These are phyloP conservation scores for Mirza zaza DNA, from an alignment of 2,113 vertebrate species.

Conservation along the genomic window DNA sequence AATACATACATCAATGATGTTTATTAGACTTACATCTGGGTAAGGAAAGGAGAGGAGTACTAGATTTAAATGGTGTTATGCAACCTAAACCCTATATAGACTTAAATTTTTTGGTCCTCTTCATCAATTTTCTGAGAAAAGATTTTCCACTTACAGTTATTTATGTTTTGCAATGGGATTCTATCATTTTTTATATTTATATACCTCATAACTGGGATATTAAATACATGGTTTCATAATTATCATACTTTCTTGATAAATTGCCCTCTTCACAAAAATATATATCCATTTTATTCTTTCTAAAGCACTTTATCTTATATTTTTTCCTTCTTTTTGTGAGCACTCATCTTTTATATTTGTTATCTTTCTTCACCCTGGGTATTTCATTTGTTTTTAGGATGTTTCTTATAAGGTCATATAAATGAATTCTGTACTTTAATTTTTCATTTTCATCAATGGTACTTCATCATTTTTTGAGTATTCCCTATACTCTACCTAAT, in stretches of 20 bases:
- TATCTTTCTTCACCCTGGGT: background rate
- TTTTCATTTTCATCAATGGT: background rate
- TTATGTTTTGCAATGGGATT: background rate
- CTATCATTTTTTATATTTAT: background rate
- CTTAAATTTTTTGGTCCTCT: background rate
- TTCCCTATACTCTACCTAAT: background rate
- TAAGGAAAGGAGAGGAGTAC: background rate
- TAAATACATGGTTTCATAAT: background rate
- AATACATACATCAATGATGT: background rate
- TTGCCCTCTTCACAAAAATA: background rate
- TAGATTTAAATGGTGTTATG: background rate
- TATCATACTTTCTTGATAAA: background rate
- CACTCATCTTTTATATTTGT: background rate
- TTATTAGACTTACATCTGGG: no score
- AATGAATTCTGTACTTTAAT: background rate
- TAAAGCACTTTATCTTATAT: background rate
- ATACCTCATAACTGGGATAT: background rate
- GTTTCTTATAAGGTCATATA: background rate
- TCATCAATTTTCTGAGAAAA: background rate
- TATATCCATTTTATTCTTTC: background rate
- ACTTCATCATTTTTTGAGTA: background rate
- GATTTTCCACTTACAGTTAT: background rate
- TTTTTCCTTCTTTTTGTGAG: background rate
- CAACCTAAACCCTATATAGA: background rate
- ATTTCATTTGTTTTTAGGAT: background rate